Base-by-base conservation (phyloP, 2,113 vertebrate species). In the Lipophrys pholis region DNA sequence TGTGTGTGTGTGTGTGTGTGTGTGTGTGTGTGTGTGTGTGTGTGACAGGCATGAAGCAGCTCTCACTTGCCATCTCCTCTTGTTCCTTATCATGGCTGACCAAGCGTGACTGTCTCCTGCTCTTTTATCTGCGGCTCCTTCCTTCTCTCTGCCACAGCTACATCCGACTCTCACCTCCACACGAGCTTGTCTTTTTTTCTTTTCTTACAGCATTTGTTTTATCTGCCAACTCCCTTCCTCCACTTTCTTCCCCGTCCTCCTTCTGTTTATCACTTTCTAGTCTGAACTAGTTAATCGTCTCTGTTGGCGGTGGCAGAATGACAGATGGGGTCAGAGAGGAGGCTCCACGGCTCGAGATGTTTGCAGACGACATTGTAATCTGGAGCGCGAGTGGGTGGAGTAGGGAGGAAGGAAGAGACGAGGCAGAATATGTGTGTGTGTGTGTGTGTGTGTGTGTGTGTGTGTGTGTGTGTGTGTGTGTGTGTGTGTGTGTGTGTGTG, bases 31-130 rank as follows among this genome's bases (percentile, higher is more conserved):
- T 42, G 41, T 42, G 3, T 42, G 41, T 42, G 41, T 42, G 41
- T 42, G 41, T 42, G 21, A 30, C 21, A 30, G 21, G 21, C 56
- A 63, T 54, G 36, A 73, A 53, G 70, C 70, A 74, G 80, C 78
- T 75, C 58, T 74, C 66, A 16, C 36, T 57, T 43, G 43, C 43
- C 50, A 17, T 76, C 45, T 16, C 10, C 63, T 73, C 35, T 63
- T 61, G 7, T n/a, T 42, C 16, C 40, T 75, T 53, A 10, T 56
- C 61, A 41, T 50, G 58, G 64, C 68, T 65, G 63, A 78, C 76
- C 71, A 72, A 73, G 74, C 36, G 40, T 58, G 49, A 71, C 75
- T 7, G 55, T 42, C 65, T 69, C 67, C 53, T 30, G 50, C 62
- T 70, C 50, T 30, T 30, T 30, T 30, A 30, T 66, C 38, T 17